Percentiles rank a stretch among this genome's conserved stretches.
Evolutionary conservation across 2,113 vertebrate genomes (phyloP).

Genomic region (Rhinichthys klamathensis): DNA sequence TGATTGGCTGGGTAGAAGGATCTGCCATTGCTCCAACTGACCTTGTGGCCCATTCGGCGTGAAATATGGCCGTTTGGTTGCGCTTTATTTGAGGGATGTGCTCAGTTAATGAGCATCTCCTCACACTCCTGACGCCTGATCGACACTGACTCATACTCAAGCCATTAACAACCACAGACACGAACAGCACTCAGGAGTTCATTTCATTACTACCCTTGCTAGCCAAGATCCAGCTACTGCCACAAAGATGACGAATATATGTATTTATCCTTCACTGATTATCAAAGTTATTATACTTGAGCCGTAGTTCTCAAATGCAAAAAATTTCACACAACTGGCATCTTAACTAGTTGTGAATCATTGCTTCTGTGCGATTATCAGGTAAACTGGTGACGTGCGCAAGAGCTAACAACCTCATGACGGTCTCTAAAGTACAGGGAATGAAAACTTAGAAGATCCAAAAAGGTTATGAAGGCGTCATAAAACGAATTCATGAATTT

Average conservation of each 20-base stretch:
- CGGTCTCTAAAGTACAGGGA: neutral
- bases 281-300: neutral
- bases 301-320: neutral
- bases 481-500: no score
- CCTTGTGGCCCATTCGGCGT: constrained; percentile 41
- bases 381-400: neutral
- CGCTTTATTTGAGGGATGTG: constrained; percentile 54
- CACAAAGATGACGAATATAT: neutral
- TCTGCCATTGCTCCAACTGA: constrained; percentile 23
- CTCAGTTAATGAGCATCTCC: constrained; percentile 52
- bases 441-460: no score
- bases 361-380: neutral
- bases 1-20: constrained; percentile 20
- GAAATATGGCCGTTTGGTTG: constrained; percentile 53
- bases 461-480: no score
- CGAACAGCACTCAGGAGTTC: neutral
- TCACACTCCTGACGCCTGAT: constrained; percentile 43
- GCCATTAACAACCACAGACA: constrained; percentile 76
- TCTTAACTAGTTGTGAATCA: neutral
- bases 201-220: neutral
- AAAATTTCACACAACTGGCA: neutral
- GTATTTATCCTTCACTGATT: neutral
- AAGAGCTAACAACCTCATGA: neutral
- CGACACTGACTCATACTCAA: constrained; percentile 75
- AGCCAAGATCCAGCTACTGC: neutral